Evolutionary conservation across 2,113 vertebrate genomes (phyloP).

Genomic region (Myotis lucifugus): DNA sequence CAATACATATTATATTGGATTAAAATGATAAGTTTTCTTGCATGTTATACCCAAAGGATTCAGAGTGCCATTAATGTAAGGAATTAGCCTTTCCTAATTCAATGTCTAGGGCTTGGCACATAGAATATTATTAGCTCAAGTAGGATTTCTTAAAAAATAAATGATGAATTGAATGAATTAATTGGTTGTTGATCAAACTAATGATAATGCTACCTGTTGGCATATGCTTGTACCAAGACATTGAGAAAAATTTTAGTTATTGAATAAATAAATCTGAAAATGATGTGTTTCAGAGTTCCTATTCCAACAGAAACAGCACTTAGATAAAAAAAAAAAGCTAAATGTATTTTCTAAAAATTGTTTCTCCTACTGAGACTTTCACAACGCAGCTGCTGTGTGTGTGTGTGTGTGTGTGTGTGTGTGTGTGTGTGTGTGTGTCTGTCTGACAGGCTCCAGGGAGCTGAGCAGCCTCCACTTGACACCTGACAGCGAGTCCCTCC

Average conservation of each 20-base stretch:
- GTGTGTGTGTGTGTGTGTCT: neutral
- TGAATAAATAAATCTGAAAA: neutral
- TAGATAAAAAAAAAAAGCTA: neutral
- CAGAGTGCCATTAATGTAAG: neutral
- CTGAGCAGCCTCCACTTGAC: neutral
- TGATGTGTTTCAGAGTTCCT: neutral
- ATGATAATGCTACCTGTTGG: neutral
- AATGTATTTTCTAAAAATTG: neutral
- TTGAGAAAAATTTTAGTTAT: neutral
- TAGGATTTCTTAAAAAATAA: neutral
- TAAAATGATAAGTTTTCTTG: neutral
- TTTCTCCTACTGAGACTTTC: neutral
- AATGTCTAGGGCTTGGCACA: neutral
- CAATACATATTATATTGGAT: neutral
- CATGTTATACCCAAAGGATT: neutral
- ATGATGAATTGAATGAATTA: neutral
- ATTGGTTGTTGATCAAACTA: neutral
- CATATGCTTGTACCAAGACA: neutral
- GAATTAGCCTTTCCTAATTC: neutral
- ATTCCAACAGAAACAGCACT: neutral
- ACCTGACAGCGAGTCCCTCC: neutral
- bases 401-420: too few species aligned
- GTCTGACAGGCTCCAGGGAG: neutral
- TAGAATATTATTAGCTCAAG: neutral
- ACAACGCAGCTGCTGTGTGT: accelerated